phyloP scores from a whole-genome alignment of 1,140 invertebrate genomes.

The Drosophila lacertosa region DNA sequence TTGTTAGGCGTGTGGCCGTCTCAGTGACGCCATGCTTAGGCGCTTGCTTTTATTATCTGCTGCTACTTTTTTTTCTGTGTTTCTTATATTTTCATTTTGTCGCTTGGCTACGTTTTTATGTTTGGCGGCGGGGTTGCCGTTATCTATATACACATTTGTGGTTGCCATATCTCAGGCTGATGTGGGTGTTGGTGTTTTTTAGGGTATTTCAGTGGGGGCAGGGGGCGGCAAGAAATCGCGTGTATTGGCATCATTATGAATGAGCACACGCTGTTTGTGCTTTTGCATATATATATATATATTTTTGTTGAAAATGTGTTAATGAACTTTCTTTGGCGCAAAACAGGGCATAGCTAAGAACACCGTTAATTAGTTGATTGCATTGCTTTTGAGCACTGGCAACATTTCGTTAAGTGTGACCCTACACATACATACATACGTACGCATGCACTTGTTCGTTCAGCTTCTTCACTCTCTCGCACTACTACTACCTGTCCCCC shows the following conservation, averaged over 20 bases:
- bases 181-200: slow-evolving; percentile 22
- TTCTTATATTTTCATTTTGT: slow-evolving; percentile 47
- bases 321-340: slow-evolving; percentile 60
- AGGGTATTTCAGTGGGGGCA: not conserved
- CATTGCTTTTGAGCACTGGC: slow-evolving; percentile 56
- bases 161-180: slow-evolving; percentile 43
- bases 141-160: slow-evolving; percentile 70
- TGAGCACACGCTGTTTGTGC: slow-evolving; percentile 43
- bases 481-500: slow-evolving; percentile 8
- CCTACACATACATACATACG: slow-evolving; percentile 23
- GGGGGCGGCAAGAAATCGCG: too few species aligned
- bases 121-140: slow-evolving; percentile 67
- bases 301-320: slow-evolving; percentile 63
- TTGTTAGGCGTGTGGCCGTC: slow-evolving; percentile 41
- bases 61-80: slow-evolving; percentile 51
- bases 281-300: slow-evolving; percentile 40
- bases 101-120: slow-evolving; percentile 67
- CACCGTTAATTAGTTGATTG: slow-evolving; percentile 51
- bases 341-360: slow-evolving; percentile 13
- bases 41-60: slow-evolving; percentile 69
- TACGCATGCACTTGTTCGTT: slow-evolving; percentile 61
- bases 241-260: slow-evolving; percentile 58
- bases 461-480: slow-evolving; percentile 26
- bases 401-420: slow-evolving; percentile 51
- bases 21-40: slow-evolving; percentile 77